Evolutionary conservation across 2,113 vertebrate genomes (phyloP).

Genomic region (Corythaixoides concolor): DNA sequence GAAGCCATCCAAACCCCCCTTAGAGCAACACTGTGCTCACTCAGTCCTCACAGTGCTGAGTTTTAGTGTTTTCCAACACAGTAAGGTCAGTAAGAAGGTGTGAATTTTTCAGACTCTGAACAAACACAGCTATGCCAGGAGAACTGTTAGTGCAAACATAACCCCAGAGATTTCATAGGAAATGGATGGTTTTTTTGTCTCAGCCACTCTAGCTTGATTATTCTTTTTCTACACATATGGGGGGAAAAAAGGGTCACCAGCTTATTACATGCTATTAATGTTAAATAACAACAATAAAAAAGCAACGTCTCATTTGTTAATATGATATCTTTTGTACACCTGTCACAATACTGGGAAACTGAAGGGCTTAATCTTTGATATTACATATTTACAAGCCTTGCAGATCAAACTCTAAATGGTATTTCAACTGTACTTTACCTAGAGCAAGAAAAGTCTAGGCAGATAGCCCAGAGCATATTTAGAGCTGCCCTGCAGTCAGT

Average conservation of each 20-base stretch:
- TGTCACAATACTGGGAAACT: not conserved
- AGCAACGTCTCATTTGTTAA: not conserved
- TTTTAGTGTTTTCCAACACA: not conserved
- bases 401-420: constrained; percentile 64
- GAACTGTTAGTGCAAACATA: not conserved
- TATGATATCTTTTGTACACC: constrained; percentile 16
- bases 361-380: constrained; percentile 62
- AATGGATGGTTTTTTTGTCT: not conserved
- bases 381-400: constrained; percentile 51
- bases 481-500: constrained; percentile 67
- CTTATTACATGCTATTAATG: not conserved
- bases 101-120: not conserved
- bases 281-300: constrained; percentile 24
- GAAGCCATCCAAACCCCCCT: not conserved
- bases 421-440: constrained; percentile 74
- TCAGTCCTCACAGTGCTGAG: not conserved
- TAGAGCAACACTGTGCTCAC: not conserved
- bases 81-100: not conserved
- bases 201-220: not conserved
- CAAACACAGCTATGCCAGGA: not conserved
- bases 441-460: constrained; percentile 72
- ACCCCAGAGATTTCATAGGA: not conserved
- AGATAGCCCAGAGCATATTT: constrained; percentile 69
- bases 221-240: not conserved
- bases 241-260: not conserved